phyloP scores from a whole-genome alignment of 2,888 invertebrate genomes.

The Oxyteleia sp. region DNA sequence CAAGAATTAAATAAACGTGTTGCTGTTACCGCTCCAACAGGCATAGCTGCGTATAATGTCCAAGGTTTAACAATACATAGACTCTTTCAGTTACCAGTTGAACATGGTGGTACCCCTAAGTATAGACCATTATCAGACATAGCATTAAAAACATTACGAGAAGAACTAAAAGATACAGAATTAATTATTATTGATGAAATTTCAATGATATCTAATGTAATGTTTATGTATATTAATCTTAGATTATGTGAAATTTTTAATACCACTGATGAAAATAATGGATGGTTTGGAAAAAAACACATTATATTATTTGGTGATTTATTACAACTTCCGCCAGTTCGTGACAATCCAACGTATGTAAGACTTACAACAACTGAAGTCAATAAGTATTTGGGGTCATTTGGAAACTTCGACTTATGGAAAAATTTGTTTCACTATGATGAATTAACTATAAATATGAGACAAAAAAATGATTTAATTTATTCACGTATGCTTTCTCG shows the following conservation, averaged over 20 bases:
- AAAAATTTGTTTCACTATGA: constrained; percentile 78
- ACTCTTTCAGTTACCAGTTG: constrained; percentile 2
- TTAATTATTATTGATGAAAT: constrained; percentile 65
- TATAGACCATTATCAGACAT: constrained; percentile 78
- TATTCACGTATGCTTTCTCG: constrained; percentile 70
- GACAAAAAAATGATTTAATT: constrained; percentile 72
- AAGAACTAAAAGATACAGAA: constrained; percentile 65
- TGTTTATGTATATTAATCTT: constrained; percentile 58
- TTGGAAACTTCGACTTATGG: constrained; percentile 77
- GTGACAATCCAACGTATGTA: constrained; percentile 76
- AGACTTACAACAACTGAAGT: constrained; percentile 71
- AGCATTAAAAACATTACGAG: constrained; percentile 74
- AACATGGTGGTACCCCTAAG: constrained; percentile 47
- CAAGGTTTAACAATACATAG: constrained; percentile 80
- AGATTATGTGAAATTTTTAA: constrained; percentile 62
- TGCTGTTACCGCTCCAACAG: constrained; percentile 80
- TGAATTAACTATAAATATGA: constrained; percentile 79
- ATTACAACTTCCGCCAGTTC: constrained; percentile 76
- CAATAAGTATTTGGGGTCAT: constrained; percentile 75
- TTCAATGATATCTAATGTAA: background rate
- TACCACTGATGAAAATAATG: constrained; percentile 75
- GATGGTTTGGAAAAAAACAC: constrained; percentile 80
- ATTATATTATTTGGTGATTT: constrained; percentile 80
- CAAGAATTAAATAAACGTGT: constrained; percentile 77
- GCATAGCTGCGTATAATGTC: constrained; percentile 82